Base-by-base conservation (phyloP, 2,888 invertebrate genomes). In the Meiosimyza platycephala region DNA sequence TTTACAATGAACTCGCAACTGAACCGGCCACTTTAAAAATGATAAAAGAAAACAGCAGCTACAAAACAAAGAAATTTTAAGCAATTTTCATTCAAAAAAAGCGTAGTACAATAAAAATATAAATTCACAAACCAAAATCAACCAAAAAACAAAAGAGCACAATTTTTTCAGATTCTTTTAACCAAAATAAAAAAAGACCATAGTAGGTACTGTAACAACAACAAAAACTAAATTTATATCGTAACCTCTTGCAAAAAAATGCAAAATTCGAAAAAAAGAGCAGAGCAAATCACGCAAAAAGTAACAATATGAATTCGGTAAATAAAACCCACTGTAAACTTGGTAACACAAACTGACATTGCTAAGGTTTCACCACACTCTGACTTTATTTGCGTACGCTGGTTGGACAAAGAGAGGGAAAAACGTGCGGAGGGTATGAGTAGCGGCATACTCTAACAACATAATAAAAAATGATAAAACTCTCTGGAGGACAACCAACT, bases 261-360 rank as follows among this genome's bases (percentile, higher is more conserved):
- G 3, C 9, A 40, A 40, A 40, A 40, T 40, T 9, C 9, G 28
- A 57, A 22, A 12, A 28, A 18, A 57, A 57, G 28, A 28, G 3
- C 28, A 28, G 3, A 28, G 28, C 28, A 28, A 28, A 28, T 4
- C 2, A 28, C 28, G 3, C 28, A 28, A 57, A 57, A n/a, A 57
- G 18, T 22, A 57, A 57, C 57, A 22, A 22, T 16, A 57, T 40
- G 28, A 57, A 13, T n/a, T 18, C 5, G 57, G 57, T 28, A 12
- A 57, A 57, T 57, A 57, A 57, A 57, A n/a, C 12, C 57, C 57
- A 18, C n/a, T 16, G 57, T 18, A 16, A 57, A 57, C n/a, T 57
- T 28, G 18, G 16, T 22, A n/a, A 28, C 18, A 57, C 22, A 18
- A 16, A 12, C 57, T 3, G 18, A 12, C 28, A n/a, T 40, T 40